phyloP scores from a whole-genome alignment of 2,888 invertebrate genomes.

The Euspilapteryx auroguttella region DNA sequence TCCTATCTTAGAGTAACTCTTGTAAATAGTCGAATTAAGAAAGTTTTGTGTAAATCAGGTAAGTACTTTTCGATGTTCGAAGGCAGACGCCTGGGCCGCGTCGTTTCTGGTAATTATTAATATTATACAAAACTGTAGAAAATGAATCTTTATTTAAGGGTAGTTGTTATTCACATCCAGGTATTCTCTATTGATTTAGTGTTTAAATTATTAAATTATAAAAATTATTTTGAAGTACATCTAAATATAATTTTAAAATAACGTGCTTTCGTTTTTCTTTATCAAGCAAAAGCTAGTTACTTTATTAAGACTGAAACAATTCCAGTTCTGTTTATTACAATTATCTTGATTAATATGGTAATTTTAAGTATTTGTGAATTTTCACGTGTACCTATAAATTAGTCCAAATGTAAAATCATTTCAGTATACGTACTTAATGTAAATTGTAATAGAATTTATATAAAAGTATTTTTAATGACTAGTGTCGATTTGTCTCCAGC shows the following conservation, averaged over 20 bases:
- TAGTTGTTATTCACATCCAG: conserved; percentile 44
- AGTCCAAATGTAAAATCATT: conserved; percentile 55
- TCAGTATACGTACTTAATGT: conserved; percentile 63
- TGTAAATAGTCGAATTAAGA: conserved; percentile 44
- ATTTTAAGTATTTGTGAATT: conserved; percentile 25
- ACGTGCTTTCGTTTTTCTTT: conserved; percentile 20
- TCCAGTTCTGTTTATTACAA: conserved; percentile 44
- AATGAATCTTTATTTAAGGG: conserved; percentile 31
- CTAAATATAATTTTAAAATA: conserved; percentile 19
- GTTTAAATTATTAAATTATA: conserved; percentile 32
- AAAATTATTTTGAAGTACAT: conserved; percentile 18
- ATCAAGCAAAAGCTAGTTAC: conserved; percentile 40
- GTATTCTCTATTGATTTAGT: conserved; percentile 46
- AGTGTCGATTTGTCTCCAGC: conserved; percentile 47
- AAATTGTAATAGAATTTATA: conserved; percentile 59
- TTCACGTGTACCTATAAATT: conserved; percentile 42
- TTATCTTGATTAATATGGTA: conserved; percentile 18
- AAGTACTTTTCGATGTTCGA: conserved; percentile 57
- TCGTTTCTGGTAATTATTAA: too few species aligned
- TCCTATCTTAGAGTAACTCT: conserved; percentile 49
- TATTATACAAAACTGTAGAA: too few species aligned
- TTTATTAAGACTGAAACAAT: conserved; percentile 56
- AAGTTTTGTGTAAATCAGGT: conserved; percentile 46
- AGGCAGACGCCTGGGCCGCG: conserved; percentile 27
- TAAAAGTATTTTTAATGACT: conserved; percentile 57